phyloP scores from a whole-genome alignment of 2,797 vertebrate species.

The Cossypha niveicapilla region DNA sequence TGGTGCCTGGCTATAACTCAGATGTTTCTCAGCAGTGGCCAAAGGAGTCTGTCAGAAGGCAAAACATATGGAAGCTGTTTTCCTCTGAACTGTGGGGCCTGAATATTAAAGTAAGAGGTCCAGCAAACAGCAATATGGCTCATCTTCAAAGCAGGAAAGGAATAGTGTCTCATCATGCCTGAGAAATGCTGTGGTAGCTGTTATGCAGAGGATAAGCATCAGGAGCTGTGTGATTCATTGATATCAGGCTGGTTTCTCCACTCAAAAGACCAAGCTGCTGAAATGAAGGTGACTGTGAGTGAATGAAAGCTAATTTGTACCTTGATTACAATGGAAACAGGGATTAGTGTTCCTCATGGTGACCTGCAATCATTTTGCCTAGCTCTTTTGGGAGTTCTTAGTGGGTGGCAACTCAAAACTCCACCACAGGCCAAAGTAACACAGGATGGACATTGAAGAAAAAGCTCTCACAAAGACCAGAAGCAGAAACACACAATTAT shows the following conservation, averaged over 20 bases:
- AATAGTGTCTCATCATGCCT: neutral
- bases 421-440: neutral
- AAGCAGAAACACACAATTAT: fast-evolving
- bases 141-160: neutral
- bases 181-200: neutral
- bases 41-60: neutral
- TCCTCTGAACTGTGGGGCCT: neutral
- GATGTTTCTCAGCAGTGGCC: neutral
- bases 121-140: neutral
- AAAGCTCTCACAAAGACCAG: neutral
- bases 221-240: neutral
- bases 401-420: neutral
- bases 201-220: neutral
- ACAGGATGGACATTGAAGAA: neutral
- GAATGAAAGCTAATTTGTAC: neutral
- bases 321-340: neutral
- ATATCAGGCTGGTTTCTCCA: neutral
- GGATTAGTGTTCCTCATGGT: neutral
- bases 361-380: neutral
- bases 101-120: neutral
- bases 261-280: neutral
- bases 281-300: neutral
- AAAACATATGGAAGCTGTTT: conserved; percentile 33
- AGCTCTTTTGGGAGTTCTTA: neutral
- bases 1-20: conserved; percentile 21